Conservation (phyloP, 2,888 invertebrate genomes). For the Lithosia quadra region DNA sequence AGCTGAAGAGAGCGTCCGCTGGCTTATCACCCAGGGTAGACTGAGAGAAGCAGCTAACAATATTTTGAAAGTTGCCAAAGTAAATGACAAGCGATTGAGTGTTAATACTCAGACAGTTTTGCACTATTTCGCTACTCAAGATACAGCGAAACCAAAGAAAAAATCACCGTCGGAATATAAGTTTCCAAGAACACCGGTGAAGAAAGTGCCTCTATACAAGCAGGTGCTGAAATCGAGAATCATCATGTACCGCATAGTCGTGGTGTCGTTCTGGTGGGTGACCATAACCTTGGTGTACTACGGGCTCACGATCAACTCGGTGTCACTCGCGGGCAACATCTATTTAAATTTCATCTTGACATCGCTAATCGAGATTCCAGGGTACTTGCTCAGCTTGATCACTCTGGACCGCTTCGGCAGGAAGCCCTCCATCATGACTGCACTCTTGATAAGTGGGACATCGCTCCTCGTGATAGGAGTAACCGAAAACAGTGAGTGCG, state of each 20-base stretch:
- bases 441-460: conserved; percentile 29
- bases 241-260: conserved; percentile 29
- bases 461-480: conserved; percentile 23
- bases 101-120: conserved; percentile 6
- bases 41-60: neutral
- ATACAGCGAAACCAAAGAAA: neutral
- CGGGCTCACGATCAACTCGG: conserved; percentile 72
- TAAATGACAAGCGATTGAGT: conserved; percentile 63
- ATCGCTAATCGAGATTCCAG: conserved; percentile 7
- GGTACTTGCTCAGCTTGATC: conserved; percentile 8
- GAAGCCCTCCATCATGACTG: conserved; percentile 36
- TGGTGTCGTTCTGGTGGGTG: conserved; percentile 77
- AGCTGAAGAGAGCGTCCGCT: conserved; percentile 6
- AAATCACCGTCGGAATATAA: no score
- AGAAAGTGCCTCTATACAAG: neutral
- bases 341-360: conserved; percentile 6
- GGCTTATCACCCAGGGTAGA: conserved; percentile 12
- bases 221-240: conserved; percentile 33
- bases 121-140: neutral
- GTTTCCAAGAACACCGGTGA: neutral
- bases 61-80: neutral
- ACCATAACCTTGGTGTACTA: conserved; percentile 83
- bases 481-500: neutral
- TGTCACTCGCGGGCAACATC: conserved; percentile 5
- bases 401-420: conserved; percentile 43